Percentiles rank a stretch among this genome's conserved stretches.
These are phyloP conservation scores for Astreopora myriophthalma DNA, from an alignment of 64 coral and sea anemone species.

Conservation along the genomic window DNA sequence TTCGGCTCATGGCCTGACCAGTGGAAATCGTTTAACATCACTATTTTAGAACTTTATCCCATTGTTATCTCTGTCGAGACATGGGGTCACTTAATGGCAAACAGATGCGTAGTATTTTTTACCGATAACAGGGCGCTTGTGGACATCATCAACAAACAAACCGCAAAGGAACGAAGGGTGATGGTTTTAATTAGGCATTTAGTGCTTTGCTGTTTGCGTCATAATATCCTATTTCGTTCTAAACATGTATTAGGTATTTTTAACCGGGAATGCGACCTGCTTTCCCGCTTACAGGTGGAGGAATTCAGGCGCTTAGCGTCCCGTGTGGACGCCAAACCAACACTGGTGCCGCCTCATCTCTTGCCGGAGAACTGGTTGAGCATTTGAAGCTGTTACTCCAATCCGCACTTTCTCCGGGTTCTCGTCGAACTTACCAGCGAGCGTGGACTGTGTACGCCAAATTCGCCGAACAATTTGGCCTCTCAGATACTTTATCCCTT, in stretches of 20 bases:
- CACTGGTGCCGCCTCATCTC: not conserved
- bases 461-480: not conserved
- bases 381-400: not conserved
- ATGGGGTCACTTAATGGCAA: not conserved
- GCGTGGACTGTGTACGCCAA: not conserved
- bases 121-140: not conserved
- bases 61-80: not conserved
- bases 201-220: not conserved
- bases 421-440: not conserved
- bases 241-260: not conserved
- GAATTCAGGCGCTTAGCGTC: not conserved
- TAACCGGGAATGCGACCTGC: not conserved
- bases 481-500: not conserved
- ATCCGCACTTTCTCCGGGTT: not conserved
- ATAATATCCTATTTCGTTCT: slow-evolving; percentile 2
- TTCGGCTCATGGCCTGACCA: not conserved
- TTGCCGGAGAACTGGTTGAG: slow-evolving; percentile 14
- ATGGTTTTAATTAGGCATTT: not conserved
- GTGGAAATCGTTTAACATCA: slow-evolving; percentile 15
- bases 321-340: not conserved
- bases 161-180: not conserved
- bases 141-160: slow-evolving; percentile 24
- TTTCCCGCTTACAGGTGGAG: not conserved
- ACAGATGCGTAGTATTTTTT: not conserved
- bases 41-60: not conserved